These are phyloP conservation scores for Craterocephalus amniculus DNA, from an alignment of 2,797 vertebrate genomes.

Conservation along the genomic window DNA sequence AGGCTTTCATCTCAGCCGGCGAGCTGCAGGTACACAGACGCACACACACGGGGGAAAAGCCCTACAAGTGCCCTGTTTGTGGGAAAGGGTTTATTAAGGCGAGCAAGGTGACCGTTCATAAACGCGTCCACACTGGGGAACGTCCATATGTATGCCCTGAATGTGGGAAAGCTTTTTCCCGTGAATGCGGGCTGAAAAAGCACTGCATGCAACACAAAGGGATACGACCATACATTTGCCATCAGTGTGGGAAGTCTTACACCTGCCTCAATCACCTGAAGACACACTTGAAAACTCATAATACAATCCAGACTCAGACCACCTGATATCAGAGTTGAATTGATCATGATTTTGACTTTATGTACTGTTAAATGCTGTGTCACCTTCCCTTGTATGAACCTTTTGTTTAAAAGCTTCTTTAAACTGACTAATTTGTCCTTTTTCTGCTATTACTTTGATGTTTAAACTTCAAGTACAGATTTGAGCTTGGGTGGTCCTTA, in stretches of 20 bases:
- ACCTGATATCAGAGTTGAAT: conserved; percentile 1
- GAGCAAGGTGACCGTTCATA: conserved; percentile 60
- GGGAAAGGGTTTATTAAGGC: conserved; percentile 58
- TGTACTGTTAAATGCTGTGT: neutral
- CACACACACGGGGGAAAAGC: conserved; percentile 64
- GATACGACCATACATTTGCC: conserved; percentile 56
- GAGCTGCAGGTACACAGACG: conserved; percentile 71
- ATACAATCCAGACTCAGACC: conserved; percentile 13
- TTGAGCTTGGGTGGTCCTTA: neutral
- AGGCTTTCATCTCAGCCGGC: conserved; percentile 56
- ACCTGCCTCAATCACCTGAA: conserved; percentile 63
- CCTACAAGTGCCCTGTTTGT: conserved; percentile 59
- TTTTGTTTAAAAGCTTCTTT: neutral
- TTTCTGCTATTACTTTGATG: neutral
- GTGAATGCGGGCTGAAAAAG: conserved; percentile 54
- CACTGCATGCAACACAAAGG: conserved; percentile 61
- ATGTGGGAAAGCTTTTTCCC: conserved; percentile 64
- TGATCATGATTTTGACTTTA: neutral
- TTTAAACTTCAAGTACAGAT: neutral
- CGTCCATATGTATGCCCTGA: conserved; percentile 58
- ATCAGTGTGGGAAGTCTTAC: conserved; percentile 63
- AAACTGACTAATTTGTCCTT: neutral
- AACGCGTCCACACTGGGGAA: conserved; percentile 64
- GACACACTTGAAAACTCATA: conserved; percentile 65
- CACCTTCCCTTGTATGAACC: neutral